phyloP scores from a whole-genome alignment of 2,888 invertebrate genomes.

The Trissolcus brochymenae region DNA sequence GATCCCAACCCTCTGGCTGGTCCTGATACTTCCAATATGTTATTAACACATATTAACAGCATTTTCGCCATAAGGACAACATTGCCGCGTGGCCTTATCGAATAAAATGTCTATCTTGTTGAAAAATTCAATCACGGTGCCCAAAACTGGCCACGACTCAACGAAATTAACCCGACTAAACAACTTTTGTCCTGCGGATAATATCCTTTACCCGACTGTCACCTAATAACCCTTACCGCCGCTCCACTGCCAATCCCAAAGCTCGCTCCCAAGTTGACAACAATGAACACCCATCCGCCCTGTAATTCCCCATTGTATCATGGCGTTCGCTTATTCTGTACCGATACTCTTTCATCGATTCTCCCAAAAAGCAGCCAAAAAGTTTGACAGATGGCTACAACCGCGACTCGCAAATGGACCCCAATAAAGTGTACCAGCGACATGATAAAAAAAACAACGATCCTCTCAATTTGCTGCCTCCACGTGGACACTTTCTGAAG shows the following conservation, averaged over 20 bases:
- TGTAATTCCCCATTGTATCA: slow-evolving; percentile 42
- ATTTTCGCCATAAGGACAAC: slow-evolving; percentile 11
- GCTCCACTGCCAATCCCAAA: slow-evolving; percentile 27
- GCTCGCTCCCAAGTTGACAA: slow-evolving; percentile 27
- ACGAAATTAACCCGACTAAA: slow-evolving; percentile 42
- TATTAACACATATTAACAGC: slow-evolving; percentile 23
- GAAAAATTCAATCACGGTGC: slow-evolving; percentile 41
- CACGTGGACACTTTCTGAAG: slow-evolving; percentile 18
- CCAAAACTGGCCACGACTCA: slow-evolving; percentile 37
- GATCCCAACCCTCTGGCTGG: too few species aligned
- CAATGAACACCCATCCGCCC: slow-evolving; percentile 51
- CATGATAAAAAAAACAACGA: slow-evolving; percentile 30
- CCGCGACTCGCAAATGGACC: slow-evolving; percentile 23
- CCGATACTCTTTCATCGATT: slow-evolving; percentile 46
- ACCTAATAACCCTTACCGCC: slow-evolving; percentile 47
- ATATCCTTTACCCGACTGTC: slow-evolving; percentile 49
- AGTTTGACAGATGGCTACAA: slow-evolving; percentile 41
- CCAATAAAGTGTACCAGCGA: slow-evolving; percentile 9
- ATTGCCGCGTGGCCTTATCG: slow-evolving; percentile 13
- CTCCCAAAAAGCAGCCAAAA: slow-evolving; percentile 29
- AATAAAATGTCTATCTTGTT: slow-evolving; percentile 41
- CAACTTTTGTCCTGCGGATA: slow-evolving; percentile 44
- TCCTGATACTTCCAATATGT: slow-evolving; percentile 10
- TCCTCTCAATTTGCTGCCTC: slow-evolving; percentile 26
- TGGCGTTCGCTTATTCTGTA: slow-evolving; percentile 26